Conservation (phyloP, 2,888 invertebrate species). For the Phorcus lineatus region DNA sequence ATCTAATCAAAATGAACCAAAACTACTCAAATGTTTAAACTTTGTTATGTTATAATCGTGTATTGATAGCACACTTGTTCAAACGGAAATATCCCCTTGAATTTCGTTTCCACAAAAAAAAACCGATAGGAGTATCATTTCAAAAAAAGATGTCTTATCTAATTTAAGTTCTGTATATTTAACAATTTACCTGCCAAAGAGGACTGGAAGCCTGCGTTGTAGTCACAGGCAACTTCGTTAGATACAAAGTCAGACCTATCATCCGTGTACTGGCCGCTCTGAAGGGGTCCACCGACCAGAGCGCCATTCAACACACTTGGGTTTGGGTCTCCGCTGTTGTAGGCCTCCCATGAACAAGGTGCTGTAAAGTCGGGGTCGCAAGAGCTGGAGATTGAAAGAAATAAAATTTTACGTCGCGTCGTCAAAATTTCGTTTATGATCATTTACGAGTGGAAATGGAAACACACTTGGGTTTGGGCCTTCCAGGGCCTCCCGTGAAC, state of each 20-base stretch:
- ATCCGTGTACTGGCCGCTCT: slow-evolving; percentile 23
- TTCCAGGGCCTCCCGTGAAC: slow-evolving; percentile 40
- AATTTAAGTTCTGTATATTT: no score
- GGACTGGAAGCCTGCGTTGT: slow-evolving; percentile 33
- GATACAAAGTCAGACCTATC: slow-evolving; percentile 25
- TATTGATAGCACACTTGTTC: no score
- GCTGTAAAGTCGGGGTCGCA: slow-evolving; percentile 41
- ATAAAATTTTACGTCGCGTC: no score
- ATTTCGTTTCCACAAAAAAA: no score
- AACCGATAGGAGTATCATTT: no score
- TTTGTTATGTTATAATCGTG: no score
- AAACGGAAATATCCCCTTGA: no score
- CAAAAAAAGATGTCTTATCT: no score
- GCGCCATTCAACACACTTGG: slow-evolving; percentile 50
- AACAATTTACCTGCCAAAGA: slow-evolving; percentile 24
- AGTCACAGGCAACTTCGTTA: slow-evolving; percentile 34
- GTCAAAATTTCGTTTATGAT: no score
- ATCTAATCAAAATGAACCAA: no score
- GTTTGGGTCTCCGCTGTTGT: slow-evolving; percentile 37
- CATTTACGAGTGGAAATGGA: no score
- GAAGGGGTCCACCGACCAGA: slow-evolving; percentile 55
- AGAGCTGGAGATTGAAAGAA: slow-evolving; percentile 38
- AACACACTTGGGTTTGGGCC: slow-evolving; percentile 46
- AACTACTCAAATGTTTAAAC: no score
- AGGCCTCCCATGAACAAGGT: slow-evolving; percentile 44